Evolutionary conservation across 1,140 invertebrate genomes (phyloP), one percentile per base, ranked within the genome.

Genomic region (Triops longicaudatus): DNA sequence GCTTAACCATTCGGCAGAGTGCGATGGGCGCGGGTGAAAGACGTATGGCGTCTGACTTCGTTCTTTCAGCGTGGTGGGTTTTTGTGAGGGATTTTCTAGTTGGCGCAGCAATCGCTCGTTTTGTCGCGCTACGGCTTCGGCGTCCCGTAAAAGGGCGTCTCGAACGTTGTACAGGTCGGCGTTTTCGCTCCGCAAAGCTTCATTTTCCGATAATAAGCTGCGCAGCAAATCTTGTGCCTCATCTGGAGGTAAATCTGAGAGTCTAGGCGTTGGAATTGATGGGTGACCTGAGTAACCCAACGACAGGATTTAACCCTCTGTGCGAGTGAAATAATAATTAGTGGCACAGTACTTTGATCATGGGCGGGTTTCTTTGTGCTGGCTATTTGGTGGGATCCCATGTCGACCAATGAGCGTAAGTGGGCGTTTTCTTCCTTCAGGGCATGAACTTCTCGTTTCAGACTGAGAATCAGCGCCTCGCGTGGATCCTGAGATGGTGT

Each of bases 351-450:
- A 93, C 88, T n/a, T 94, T 83, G 74, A 75, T 75, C 17, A 75
- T 63, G 28, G 28, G 6, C 26, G 73, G 37, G 0, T 7, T 14
- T 22, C n/a, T 50, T 63, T 72, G n/a, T 44, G 72, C 31, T 28
- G 72, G 72, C 9, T 73, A 17, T 73, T 37, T 12, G 43, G 63
- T 2, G 78, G 77, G 50, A 26, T n/a, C 74, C 78, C 17, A 90
- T 83, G 81, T 91, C 87, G 4, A 93, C 82, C 0, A 91, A 90
- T 73, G 92, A 88, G 74, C 92, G 87, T 4, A 99, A 84, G 79
- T 96, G 93, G 76, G 95, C 92, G 81, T 99, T 98, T 85, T 99
- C 97, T 79, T 90, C 90, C 81, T 97, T 90, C 37, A 98, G 87
- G 1, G 93, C 91, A 77, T 90, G 88, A 9, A 98, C 90, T 85